Base-by-base conservation (phyloP, 1,140 invertebrate genomes). In the Rhyacophila brunnea region DNA sequence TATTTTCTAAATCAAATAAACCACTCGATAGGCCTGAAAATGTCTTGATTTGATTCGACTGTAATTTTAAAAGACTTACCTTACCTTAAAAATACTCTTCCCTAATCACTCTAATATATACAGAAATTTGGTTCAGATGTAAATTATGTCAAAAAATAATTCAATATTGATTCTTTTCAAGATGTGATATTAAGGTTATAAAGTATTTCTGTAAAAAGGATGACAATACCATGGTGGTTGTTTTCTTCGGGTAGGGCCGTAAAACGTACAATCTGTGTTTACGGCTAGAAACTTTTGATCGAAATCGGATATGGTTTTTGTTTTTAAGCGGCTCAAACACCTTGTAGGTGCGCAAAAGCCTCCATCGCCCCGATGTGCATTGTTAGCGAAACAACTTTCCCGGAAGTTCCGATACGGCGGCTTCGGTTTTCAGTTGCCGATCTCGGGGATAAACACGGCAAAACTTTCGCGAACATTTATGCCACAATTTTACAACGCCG, bases 401-500 rank as follows among this genome's bases (percentile, higher is more conserved):
- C 60, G 50, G 52, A 51, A 57, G 7, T 62, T n/a, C 57, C 42
- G 44, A 11, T 7, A 34, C 58, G 38, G 45, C 38, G 19, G 23
- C 23, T 28, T 28, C 23, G 9, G 23, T 28, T 28, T 28, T 28
- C 23, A 53, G 23, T 32, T 44, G 45, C 32, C 58, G 52, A 48
- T 55, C 44, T 34, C 32, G 15, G n/a, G n/a, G 18, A 23, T 36
- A 58, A 35, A 11, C 35, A 28, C 23, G 23, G 53, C 34, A 35
- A 23, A 53, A n/a, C n/a, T 48, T 64, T 59, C 20, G 18, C 57
- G 38, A 56, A 51, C 49, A 62, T 62, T 58, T 57, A 53, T 62
- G 54, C 60, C 49, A 28, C 61, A 60, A 64, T 60, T 64, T 64
- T 57, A 57, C 62, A 64, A 40, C 62, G 57, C 47, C 62, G 57